Evolutionary conservation across 1,140 invertebrate genomes (phyloP), one percentile per base, ranked within the genome.

Genomic region (Daktulosphaira vitifoliae): DNA sequence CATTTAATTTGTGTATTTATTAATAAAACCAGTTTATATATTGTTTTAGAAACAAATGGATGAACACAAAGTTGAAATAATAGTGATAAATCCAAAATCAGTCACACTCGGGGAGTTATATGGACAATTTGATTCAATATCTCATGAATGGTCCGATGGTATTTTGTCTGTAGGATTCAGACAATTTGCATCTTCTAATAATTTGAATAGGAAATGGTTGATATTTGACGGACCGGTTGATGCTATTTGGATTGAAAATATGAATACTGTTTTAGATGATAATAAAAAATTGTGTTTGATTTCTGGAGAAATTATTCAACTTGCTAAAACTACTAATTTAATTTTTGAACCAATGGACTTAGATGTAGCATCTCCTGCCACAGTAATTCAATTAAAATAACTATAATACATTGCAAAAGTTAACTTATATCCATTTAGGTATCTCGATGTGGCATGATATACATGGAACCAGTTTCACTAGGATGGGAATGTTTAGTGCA

Each of bases 181-280:
- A 68, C 78, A 84, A 29, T 96, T 95, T 76, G 91, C 93, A 0
- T 82, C 85, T 23, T 93, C 92, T 0, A 79, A 82, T 38, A 86
- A 84, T 66, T 78, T 80, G 11, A 84, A 89, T 72, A 84, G 93
- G 65, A 97, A 97, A 73, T 98, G 94, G 94, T 75, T 97, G n/a
- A 82, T 98, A 62, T 96, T 97, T 75, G 95, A 98, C 74, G 95
- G 94, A 0, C 93, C 94, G 0, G 90, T 97, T 2, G 94, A 98
- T 76, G 90, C 93, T 3, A 84, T 95, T 42, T 97, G 94, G 93
- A 96, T 96, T 69, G 95, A 98, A 76, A 97, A 96, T 73, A 89
- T 98, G 83, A 97, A 97, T 72, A 96, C 93, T 0, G 95, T 97
- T 1, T 76, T 97, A 44, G 94, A 98, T 72, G 93, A 96, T 72